Percentiles rank a stretch among this genome's conserved stretches.
Evolutionary conservation across 92 coral and sea anemone species (phyloP).

Genomic region (Epizoanthus ramosus): DNA sequence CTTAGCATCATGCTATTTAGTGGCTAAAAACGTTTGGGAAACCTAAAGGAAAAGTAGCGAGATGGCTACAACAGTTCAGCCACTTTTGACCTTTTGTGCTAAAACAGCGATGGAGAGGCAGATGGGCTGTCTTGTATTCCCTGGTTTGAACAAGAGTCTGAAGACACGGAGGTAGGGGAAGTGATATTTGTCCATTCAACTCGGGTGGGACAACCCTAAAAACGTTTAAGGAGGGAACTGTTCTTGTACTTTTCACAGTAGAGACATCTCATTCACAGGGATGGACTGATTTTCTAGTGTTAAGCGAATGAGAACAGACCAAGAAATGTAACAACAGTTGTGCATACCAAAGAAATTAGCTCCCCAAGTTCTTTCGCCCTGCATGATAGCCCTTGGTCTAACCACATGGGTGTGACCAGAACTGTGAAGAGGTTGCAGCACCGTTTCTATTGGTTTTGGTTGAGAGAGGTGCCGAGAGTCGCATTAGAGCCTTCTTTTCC

Average conservation of each 20-base stretch:
- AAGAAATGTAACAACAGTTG: conserved; percentile 24
- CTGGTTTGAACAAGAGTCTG: no score
- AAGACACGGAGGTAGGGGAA: no score
- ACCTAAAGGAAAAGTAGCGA: background rate
- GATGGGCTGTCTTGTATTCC: no score
- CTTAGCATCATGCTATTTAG: conserved; percentile 27
- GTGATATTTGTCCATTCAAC: no score
- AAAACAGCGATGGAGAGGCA: no score
- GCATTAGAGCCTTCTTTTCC: conserved; percentile 18
- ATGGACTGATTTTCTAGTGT: no score
- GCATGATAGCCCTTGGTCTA: conserved; percentile 43
- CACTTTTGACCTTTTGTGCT: no score
- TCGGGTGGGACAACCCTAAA: no score
- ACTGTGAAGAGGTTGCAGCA: conserved; percentile 28
- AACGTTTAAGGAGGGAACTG: no score
- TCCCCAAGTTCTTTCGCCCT: conserved; percentile 27
- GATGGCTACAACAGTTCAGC: no score
- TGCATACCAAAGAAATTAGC: conserved; percentile 38
- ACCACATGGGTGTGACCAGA: conserved; percentile 52
- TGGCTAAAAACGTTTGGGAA: conserved; percentile 26
- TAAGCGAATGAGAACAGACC: background rate
- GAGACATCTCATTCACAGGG: no score
- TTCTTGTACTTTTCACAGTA: no score
- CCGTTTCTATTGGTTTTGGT: conserved; percentile 47
- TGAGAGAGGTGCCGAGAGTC: conserved; percentile 10